Evolutionary conservation across 2,888 invertebrate species (phyloP), one percentile per base, ranked within the genome.

Genomic region (Cetonia aurata): DNA sequence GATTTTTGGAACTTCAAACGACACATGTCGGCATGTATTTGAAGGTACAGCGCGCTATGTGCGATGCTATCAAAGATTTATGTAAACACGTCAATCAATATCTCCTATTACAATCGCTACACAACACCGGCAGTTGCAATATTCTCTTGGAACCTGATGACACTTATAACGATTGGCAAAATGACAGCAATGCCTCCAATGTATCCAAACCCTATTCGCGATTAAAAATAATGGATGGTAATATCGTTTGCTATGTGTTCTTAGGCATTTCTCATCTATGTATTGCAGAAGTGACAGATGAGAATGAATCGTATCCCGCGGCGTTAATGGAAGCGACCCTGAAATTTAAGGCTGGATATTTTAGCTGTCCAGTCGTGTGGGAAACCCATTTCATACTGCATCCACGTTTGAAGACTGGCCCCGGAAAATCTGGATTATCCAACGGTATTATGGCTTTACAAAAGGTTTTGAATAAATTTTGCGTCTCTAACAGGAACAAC

Each of bases 331-430:
- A 84, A 77, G 81, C 82, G 6, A 83, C 82, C 2, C 60, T 84
- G 17, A 86, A 88, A 76, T 88, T 90, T 77, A 85, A 85, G 50
- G 87, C 91, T 0, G 94, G 93, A 2, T 88, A 89, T 81, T 94
- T 94, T 81, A 88, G 90, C 50, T 94, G 94, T 81, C 88, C 89
- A 3, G 87, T 90, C n/a, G 90, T 93, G 1, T 93, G 92, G 91
- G 88, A 90, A 79, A 89, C 89, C 6, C 87, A 88, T 59, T 93
- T 93, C 79, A 82, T 85, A 65, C 83, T 93, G 6, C 93, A 93
- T 83, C 92, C 92, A 0, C 86, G 93, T 31, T 84, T 94, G 33
- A 91, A 91, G 82, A 89, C 88, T 0, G 89, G 89, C 0, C 87
- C 88, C 44, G 88, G 88, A 44, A 88, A 88, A 77, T 86, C 88